Conservation (phyloP, 2,888 invertebrate genomes). For the Fragum whitleyi region DNA sequence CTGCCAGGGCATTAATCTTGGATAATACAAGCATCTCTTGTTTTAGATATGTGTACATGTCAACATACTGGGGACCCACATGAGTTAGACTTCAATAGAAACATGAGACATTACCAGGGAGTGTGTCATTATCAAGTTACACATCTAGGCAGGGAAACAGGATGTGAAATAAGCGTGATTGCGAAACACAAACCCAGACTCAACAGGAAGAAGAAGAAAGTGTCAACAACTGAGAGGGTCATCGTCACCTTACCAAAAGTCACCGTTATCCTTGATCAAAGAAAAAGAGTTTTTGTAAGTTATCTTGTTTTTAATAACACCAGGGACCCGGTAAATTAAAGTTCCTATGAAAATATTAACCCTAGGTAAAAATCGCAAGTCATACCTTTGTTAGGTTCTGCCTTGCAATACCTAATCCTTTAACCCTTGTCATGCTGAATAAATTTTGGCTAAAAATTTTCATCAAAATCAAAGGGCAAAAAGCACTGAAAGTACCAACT, state of each 20-base stretch:
- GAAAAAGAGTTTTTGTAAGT: constrained; percentile 8
- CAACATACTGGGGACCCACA: constrained; percentile 21
- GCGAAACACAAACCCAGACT: not conserved
- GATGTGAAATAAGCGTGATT: not conserved
- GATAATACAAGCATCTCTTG: no score
- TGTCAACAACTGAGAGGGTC: constrained; percentile 1
- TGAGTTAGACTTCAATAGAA: not conserved
- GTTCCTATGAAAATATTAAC: no score
- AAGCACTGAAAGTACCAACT: no score
- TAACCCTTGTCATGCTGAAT: no score
- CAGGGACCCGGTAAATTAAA: no score
- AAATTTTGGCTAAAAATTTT: no score
- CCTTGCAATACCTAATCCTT: no score
- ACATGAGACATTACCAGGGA: constrained; percentile 17
- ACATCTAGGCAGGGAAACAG: not conserved
- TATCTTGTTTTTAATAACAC: not conserved
- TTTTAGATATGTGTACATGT: constrained; percentile 17
- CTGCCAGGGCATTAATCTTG: no score
- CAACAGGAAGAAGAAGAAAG: not conserved
- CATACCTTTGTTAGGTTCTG: no score
- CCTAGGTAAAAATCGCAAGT: no score
- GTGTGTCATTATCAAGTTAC: constrained; percentile 7
- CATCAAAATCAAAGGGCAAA: no score
- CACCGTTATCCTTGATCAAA: not conserved
- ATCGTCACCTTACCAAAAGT: not conserved